phyloP scores from a whole-genome alignment of 2,113 vertebrate genomes.

The Spilogale gracilis region DNA sequence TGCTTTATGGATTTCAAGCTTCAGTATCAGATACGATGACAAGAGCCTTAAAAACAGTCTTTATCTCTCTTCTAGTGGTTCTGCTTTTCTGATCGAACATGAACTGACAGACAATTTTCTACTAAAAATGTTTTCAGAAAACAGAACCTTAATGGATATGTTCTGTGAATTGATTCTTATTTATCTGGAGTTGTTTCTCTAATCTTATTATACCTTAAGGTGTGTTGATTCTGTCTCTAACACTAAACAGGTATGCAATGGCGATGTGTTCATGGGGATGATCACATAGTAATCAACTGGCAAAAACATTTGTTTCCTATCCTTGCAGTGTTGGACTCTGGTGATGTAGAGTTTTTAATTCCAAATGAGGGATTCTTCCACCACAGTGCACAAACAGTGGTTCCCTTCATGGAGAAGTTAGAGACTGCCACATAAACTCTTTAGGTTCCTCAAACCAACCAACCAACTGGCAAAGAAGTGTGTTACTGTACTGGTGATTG shows the following conservation, averaged over 20 bases:
- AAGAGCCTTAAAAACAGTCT: background rate
- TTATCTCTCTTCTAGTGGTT: background rate
- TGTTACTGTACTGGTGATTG: background rate
- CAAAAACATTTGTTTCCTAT: background rate
- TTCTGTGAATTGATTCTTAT: background rate
- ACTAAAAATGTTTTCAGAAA: background rate
- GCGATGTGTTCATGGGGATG: background rate
- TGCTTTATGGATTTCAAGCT: background rate
- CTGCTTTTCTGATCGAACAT: background rate
- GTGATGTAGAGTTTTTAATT: background rate
- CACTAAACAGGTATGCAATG: background rate
- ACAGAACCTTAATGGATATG: background rate
- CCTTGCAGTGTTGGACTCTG: background rate
- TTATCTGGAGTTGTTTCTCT: background rate
- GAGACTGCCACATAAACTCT: background rate
- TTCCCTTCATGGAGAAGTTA: background rate
- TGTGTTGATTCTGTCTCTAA: background rate
- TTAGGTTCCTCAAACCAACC: background rate
- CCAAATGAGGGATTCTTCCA: background rate
- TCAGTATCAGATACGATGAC: background rate
- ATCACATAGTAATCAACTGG: background rate
- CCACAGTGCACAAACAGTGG: rapidly evolving
- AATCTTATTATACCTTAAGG: background rate
- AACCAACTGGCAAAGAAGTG: background rate
- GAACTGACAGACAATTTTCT: background rate